phyloP scores from a whole-genome alignment of 1,140 invertebrate genomes.

The Cotesia typhae region DNA sequence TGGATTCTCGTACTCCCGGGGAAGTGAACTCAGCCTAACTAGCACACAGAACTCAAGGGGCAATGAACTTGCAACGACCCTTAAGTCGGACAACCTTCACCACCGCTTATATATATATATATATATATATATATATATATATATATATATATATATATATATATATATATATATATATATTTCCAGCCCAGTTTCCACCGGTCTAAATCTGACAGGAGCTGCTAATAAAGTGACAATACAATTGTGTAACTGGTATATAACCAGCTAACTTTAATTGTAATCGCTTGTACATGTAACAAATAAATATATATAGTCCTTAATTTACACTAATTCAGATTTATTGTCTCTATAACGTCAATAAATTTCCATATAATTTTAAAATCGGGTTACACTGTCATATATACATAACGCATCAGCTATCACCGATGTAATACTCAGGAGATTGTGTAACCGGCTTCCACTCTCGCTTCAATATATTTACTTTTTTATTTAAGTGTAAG shows the following conservation, averaged over 20 bases:
- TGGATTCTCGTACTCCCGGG: conserved; percentile 42
- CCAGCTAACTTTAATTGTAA: too few species aligned
- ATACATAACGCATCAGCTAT: not conserved
- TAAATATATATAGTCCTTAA: too few species aligned
- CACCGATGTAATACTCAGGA: conserved; percentile 1
- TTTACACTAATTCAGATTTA: too few species aligned
- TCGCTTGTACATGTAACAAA: too few species aligned
- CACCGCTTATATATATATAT: conserved; percentile 43
- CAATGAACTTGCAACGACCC: conserved; percentile 54
- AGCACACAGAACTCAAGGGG: conserved; percentile 53
- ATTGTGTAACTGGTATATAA: too few species aligned
- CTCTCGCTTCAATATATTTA: not conserved
- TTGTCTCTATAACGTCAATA: too few species aligned
- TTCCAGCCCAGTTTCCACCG: not conserved
- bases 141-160: conserved; percentile 29
- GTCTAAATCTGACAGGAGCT: too few species aligned
- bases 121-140: too few species aligned
- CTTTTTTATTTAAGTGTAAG: not conserved
- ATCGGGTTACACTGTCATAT: too few species aligned
- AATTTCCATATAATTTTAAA: too few species aligned
- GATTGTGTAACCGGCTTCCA: conserved; percentile 13
- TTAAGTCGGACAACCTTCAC: conserved; percentile 61
- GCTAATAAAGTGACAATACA: too few species aligned
- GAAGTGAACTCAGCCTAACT: conserved; percentile 1
- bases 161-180: conserved; percentile 32